Percentiles rank a stretch among this genome's conserved stretches.
phyloP scores from a whole-genome alignment of 2,113 vertebrate species.

The Cromileptes altivelis region DNA sequence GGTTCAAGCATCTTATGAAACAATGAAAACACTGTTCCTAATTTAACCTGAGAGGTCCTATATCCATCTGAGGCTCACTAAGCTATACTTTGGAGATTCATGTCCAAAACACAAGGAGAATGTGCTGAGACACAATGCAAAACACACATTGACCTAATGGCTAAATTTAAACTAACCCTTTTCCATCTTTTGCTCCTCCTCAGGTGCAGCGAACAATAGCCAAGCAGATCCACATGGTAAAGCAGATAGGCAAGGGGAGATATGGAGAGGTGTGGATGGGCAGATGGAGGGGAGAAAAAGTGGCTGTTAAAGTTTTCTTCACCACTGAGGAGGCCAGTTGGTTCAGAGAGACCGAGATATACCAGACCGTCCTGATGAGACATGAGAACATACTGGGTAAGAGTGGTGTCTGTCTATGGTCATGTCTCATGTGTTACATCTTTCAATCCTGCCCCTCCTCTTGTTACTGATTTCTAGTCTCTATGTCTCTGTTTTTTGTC shows the following conservation, averaged over 20 bases:
- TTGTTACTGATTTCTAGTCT: not conserved
- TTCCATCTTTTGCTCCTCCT: not conserved
- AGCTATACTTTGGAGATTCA: not conserved
- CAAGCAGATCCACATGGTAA: constrained; percentile 99
- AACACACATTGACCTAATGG: not conserved
- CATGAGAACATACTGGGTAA: constrained; percentile 98
- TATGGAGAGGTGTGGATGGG: constrained; percentile 99
- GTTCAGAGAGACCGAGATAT: constrained; percentile 99
- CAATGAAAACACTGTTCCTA: not conserved
- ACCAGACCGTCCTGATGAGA: constrained; percentile 98
- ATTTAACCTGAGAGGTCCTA: not conserved
- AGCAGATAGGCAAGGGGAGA: constrained; percentile 97
- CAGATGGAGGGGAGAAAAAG: constrained; percentile 95
- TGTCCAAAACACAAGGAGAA: not conserved
- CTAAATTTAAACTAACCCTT: not conserved
- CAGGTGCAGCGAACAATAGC: constrained; percentile 98
- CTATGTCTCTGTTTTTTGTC: not conserved
- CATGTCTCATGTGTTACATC: not conserved
- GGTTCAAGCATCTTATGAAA: not conserved
- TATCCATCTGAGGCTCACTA: not conserved
- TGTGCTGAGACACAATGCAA: not conserved
- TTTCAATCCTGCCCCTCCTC: not conserved
- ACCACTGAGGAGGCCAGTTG: constrained; percentile 98
- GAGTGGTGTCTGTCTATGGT: constrained; percentile 45
- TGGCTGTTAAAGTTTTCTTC: constrained; percentile 98